A percentile compares a stretch with the other conserved stretches of the same genome.
These are phyloP conservation scores for Pangasius mekongensis DNA, from an alignment of 2,797 vertebrate species.

Conservation along the genomic window DNA sequence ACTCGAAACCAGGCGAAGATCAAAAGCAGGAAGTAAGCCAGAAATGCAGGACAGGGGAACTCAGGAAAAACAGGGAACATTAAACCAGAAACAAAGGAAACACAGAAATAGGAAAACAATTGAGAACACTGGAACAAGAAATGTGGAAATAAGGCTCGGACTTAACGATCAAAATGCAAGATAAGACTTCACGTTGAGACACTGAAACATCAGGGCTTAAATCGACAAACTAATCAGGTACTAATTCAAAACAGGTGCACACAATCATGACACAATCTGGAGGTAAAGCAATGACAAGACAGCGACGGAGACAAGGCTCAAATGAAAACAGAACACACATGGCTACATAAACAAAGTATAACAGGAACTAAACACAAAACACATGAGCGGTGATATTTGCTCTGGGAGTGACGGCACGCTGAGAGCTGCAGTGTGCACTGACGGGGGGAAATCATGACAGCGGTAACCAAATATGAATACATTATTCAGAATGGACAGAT, in stretches of 20 bases:
- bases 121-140: background rate
- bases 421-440: background rate
- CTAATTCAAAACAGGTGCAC: background rate
- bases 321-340: background rate
- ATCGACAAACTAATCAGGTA: background rate
- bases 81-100: background rate
- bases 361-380: background rate
- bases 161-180: background rate
- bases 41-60: background rate
- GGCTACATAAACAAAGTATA: background rate
- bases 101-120: background rate
- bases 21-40: background rate
- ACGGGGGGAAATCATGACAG: background rate
- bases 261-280: background rate
- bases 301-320: background rate
- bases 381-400: background rate
- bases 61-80: background rate
- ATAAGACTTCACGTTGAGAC: background rate
- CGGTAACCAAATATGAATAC: background rate
- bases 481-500: background rate
- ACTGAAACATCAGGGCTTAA: background rate
- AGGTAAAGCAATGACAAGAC: background rate
- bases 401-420: background rate
- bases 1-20: background rate
- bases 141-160: background rate